These are phyloP conservation scores for Platyscapa corneri DNA, from an alignment of 1,140 invertebrate genomes.

Conservation along the genomic window DNA sequence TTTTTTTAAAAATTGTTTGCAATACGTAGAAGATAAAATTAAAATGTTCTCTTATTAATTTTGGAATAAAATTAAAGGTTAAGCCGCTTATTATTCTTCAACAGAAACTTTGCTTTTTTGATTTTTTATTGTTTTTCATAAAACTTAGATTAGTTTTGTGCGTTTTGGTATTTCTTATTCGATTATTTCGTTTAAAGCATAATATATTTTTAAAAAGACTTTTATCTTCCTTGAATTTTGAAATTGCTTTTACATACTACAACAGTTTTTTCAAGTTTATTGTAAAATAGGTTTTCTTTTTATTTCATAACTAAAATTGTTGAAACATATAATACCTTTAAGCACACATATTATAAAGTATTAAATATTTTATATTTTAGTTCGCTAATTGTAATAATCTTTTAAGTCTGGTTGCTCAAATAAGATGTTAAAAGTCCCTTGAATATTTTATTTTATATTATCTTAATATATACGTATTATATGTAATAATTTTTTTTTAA, in stretches of 20 bases:
- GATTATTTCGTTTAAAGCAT: slow-evolving; percentile 49
- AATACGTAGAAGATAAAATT: background rate
- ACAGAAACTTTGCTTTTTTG: background rate
- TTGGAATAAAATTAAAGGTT: background rate
- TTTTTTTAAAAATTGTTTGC: background rate
- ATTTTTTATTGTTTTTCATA: background rate
- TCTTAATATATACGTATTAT: too few species aligned
- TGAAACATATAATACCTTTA: too few species aligned
- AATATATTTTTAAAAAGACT: slow-evolving; percentile 56
- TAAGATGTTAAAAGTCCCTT: too few species aligned
- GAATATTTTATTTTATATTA: too few species aligned
- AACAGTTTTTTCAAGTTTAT: background rate
- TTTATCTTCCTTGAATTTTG: slow-evolving; percentile 50
- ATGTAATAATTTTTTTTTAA: too few species aligned
- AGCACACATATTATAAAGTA: too few species aligned
- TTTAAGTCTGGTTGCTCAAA: too few species aligned
- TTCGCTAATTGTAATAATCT: too few species aligned
- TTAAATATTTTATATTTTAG: too few species aligned
- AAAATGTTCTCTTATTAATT: background rate
- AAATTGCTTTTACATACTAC: background rate
- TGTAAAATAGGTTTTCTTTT: background rate
- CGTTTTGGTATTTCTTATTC: slow-evolving; percentile 50
- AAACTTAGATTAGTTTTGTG: slow-evolving; percentile 60
- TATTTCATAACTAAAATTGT: too few species aligned
- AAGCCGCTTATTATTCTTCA: background rate